Percentiles rank a stretch among this genome's conserved stretches.
Conservation (phyloP, 2,113 vertebrate species). For the Colistium nudipinnis region DNA sequence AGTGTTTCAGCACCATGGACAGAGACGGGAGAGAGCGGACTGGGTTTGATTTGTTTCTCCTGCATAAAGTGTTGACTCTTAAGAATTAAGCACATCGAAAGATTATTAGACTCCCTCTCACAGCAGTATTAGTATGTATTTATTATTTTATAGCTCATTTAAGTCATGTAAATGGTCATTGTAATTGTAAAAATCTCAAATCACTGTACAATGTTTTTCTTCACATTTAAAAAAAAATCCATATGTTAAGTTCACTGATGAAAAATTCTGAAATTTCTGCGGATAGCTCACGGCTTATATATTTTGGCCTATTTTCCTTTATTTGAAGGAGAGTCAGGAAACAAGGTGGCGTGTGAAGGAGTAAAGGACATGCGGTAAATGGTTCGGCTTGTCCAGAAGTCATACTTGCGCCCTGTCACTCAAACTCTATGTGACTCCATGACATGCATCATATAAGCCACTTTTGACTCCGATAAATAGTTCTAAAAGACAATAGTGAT, state of each 20-base stretch:
- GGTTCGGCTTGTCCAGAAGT: neutral
- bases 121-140: neutral
- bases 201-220: neutral
- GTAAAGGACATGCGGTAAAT: neutral
- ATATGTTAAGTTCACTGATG: neutral
- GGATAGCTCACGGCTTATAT: neutral
- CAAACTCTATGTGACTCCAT: too few relatives aligned
- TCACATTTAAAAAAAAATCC: neutral
- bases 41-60: too few relatives aligned
- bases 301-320: too few relatives aligned
- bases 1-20: conserved; percentile 65
- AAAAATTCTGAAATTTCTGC: neutral
- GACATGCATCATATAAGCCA: too few relatives aligned
- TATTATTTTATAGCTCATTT: neutral
- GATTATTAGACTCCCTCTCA: too few relatives aligned
- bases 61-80: too few relatives aligned
- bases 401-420: neutral
- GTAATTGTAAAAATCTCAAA: neutral
- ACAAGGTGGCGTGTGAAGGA: neutral
- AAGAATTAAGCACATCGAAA: too few relatives aligned
- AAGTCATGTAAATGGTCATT: neutral
- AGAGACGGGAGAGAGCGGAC: conserved; percentile 24
- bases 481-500: neutral
- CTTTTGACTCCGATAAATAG: too few relatives aligned
- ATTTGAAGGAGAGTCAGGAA: too few relatives aligned